These are phyloP conservation scores for Musca vetustissima DNA, from an alignment of 1,140 invertebrate species.

Conservation along the genomic window DNA sequence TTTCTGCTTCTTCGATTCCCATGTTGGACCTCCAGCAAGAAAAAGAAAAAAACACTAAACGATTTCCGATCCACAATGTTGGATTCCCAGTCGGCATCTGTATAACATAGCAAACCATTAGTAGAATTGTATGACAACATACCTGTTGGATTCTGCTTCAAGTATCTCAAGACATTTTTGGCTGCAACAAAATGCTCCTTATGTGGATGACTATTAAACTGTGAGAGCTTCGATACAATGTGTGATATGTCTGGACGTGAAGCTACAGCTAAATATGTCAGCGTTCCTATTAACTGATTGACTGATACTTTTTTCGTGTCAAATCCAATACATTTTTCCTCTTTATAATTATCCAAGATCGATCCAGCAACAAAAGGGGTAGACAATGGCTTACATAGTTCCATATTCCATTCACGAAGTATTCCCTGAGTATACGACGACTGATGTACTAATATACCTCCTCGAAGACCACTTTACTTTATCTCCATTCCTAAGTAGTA, in stretches of 20 bases:
- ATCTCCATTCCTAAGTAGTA: no score
- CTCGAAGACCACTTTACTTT: no score
- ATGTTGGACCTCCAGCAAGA: neutral
- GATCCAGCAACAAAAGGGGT: conserved; percentile 10
- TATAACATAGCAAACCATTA: neutral
- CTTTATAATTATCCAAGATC: conserved; percentile 17
- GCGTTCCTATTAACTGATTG: conserved; percentile 16
- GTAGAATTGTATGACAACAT: neutral
- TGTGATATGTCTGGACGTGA: conserved; percentile 24
- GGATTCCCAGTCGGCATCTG: neutral
- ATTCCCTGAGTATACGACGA: no score
- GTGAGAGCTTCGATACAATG: conserved; percentile 10
- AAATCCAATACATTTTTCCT: neutral
- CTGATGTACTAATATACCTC: no score
- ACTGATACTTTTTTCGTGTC: conserved; percentile 10
- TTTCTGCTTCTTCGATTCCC: conserved; percentile 2
- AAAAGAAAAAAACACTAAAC: neutral
- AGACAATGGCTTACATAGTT: neutral
- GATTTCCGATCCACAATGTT: neutral
- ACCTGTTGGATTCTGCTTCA: neutral
- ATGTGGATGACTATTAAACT: conserved; percentile 13
- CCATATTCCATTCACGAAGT: no score
- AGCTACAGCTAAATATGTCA: conserved; percentile 21
- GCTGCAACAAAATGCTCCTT: no score
- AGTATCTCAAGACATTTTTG: no score